Evolutionary conservation across 2,797 vertebrate genomes (phyloP).

Genomic region (Darevskia nairensis): DNA sequence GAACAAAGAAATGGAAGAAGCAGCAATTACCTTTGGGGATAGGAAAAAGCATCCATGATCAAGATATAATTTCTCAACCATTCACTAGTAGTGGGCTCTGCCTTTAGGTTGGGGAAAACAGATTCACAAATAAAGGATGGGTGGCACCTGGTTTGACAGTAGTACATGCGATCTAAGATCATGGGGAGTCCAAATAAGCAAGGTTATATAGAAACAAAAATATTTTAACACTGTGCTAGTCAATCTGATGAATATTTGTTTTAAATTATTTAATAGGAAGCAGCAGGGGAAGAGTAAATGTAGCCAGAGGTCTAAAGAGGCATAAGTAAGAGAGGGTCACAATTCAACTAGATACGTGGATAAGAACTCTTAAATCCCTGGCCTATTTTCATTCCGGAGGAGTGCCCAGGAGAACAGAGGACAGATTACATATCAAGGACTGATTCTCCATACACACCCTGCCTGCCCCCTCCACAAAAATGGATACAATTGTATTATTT

Average conservation of each 20-base stretch:
- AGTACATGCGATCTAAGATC: too few species aligned
- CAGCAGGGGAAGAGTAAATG: conserved; percentile 23
- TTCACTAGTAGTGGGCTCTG: too few species aligned
- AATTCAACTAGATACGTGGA: neutral
- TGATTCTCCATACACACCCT: too few species aligned
- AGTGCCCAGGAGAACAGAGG: neutral
- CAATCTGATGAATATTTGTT: conserved; percentile 33
- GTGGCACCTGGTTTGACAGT: too few species aligned
- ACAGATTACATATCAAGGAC: neutral
- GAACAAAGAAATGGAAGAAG: too few species aligned
- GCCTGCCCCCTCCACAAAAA: too few species aligned
- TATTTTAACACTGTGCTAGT: neutral
- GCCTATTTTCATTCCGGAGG: neutral
- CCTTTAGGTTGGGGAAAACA: too few species aligned
- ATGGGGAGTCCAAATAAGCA: neutral
- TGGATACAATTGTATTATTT: neutral
- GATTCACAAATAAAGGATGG: too few species aligned
- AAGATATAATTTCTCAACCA: too few species aligned
- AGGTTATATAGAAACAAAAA: neutral
- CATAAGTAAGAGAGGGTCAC: neutral
- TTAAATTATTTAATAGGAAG: conserved; percentile 54
- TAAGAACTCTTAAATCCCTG: neutral
- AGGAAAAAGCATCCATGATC: too few species aligned
- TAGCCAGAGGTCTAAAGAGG: neutral
- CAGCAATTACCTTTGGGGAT: too few species aligned